phyloP scores from a whole-genome alignment of 2,797 vertebrate genomes.

The Crypturellus tataupa region DNA sequence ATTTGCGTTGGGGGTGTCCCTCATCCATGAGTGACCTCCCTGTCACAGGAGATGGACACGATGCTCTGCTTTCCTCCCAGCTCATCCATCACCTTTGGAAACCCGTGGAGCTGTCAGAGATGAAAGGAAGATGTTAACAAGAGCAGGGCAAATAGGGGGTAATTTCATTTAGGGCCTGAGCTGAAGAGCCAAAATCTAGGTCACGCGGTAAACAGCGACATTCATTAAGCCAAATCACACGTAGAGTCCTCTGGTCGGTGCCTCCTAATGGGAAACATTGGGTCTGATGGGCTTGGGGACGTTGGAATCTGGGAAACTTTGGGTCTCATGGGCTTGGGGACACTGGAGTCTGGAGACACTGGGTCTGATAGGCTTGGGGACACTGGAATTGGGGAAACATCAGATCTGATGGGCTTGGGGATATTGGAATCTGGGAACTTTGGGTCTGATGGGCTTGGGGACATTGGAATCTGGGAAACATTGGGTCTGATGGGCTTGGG shows the following conservation, averaged over 20 bases:
- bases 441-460: rapidly evolving
- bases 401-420: rapidly evolving
- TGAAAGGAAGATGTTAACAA: background rate
- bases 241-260: background rate
- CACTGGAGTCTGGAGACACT: too few relatives aligned
- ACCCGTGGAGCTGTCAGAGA: background rate
- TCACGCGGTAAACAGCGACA: background rate
- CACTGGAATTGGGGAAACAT: too few relatives aligned
- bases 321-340: rapidly evolving
- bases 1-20: background rate
- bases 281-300: rapidly evolving
- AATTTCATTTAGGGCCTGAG: background rate
- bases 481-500: rapidly evolving
- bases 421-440: too few relatives aligned
- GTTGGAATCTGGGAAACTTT: too few relatives aligned
- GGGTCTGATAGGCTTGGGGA: rapidly evolving
- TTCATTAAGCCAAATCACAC: background rate
- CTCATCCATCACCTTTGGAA: background rate
- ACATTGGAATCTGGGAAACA: too few relatives aligned
- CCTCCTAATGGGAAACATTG: too few relatives aligned
- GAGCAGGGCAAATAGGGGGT: background rate
- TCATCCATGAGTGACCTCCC: background rate
- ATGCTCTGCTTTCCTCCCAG: background rate
- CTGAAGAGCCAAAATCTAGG: background rate
- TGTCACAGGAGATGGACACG: background rate